These are phyloP conservation scores for Drosophila punjabiensis DNA, from an alignment of 1,140 invertebrate species.

Conservation along the genomic window DNA sequence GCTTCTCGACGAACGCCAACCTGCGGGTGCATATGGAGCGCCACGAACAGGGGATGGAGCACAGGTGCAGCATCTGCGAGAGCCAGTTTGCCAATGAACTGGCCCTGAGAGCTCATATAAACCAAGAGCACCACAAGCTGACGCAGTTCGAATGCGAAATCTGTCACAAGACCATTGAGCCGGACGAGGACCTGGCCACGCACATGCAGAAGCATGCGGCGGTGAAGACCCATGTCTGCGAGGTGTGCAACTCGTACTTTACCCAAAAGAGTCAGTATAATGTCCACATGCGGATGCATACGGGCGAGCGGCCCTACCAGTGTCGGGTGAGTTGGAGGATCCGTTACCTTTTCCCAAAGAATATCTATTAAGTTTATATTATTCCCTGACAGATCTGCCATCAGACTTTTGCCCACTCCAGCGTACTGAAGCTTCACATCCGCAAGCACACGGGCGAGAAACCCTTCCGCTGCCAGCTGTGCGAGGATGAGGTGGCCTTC, in stretches of 20 bases:
- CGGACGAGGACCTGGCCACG: slow-evolving; percentile 93
- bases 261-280: slow-evolving; percentile 97
- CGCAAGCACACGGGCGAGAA: slow-evolving; percentile 92
- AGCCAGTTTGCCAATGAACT: slow-evolving; percentile 87
- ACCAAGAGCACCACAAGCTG: slow-evolving; percentile 92
- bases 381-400: slow-evolving; percentile 88
- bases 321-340: slow-evolving; percentile 86
- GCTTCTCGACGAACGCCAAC: slow-evolving; percentile 93
- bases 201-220: slow-evolving; percentile 94
- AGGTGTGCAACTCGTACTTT: slow-evolving; percentile 96
- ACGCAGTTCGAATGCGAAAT: slow-evolving; percentile 94
- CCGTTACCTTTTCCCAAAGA: background rate
- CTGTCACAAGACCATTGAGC: slow-evolving; percentile 95
- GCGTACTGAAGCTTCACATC: slow-evolving; percentile 92
- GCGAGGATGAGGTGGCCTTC: slow-evolving; percentile 90
- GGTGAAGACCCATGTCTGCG: slow-evolving; percentile 95
- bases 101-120: slow-evolving; percentile 93
- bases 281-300: slow-evolving; percentile 96
- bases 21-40: slow-evolving; percentile 91
- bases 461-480: slow-evolving; percentile 91
- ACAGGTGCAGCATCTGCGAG: slow-evolving; percentile 95
- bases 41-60: slow-evolving; percentile 95
- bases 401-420: slow-evolving; percentile 93
- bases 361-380: background rate
- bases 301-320: slow-evolving; percentile 92